Percentiles rank a stretch among this genome's conserved stretches.
Evolutionary conservation across 2,113 vertebrate species (phyloP).

Genomic region (Grammomys surdaster): DNA sequence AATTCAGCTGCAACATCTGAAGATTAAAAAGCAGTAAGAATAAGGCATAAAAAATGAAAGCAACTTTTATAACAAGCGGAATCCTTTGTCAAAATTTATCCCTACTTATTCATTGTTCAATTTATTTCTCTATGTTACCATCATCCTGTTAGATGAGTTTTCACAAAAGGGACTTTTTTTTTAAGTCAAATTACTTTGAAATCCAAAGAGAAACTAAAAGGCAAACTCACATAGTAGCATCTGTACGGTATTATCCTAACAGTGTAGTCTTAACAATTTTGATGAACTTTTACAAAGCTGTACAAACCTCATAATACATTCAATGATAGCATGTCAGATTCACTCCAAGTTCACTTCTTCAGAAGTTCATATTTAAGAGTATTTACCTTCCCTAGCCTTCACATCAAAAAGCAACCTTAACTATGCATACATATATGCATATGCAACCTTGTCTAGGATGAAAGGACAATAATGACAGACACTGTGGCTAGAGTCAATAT

Average conservation of each 20-base stretch:
- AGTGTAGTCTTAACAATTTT: neutral
- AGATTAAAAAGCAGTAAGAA: neutral
- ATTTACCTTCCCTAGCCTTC: neutral
- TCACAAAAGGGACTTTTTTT: neutral
- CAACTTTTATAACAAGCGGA: neutral
- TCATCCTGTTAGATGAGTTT: neutral
- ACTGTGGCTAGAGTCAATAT: neutral
- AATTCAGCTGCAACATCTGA: neutral
- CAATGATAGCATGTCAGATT: neutral
- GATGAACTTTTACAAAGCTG: neutral
- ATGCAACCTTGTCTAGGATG: neutral
- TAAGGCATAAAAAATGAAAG: neutral
- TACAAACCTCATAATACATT: neutral
- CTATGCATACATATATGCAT: no score
- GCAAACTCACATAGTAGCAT: neutral
- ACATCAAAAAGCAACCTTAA: constrained; percentile 9
- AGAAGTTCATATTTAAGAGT: neutral
- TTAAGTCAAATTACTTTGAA: neutral
- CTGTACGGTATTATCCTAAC: neutral
- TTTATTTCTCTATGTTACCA: neutral
- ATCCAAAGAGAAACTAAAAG: neutral
- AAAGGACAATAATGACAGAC: neutral
- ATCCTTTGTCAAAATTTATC: neutral
- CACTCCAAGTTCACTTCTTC: neutral
- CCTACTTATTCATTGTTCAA: neutral